Base-by-base conservation (phyloP, 2,797 vertebrate genomes). In the Alauda arvensis region DNA sequence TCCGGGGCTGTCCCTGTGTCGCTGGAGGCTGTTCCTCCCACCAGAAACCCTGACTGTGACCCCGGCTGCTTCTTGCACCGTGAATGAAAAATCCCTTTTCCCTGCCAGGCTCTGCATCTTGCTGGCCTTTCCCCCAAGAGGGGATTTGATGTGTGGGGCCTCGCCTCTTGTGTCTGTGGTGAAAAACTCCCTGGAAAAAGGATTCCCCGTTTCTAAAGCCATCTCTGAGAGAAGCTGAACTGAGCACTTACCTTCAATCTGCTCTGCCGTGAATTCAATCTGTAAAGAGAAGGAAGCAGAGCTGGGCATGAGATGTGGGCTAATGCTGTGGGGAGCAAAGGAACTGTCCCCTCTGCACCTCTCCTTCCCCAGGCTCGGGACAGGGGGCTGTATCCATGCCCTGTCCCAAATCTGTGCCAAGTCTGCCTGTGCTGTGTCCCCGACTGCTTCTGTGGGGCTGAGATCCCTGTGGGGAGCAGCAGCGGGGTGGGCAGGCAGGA, bases 211-310 rank as follows among this genome's bases (percentile, higher is more conserved):
- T 81, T 60, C 60, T 48, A 43, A 52, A 6, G n/a, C 43, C 46
- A 6, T 5, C 31, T 25, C 63, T 55, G 65, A 83, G 71, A 65
- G 34, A n/a, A 62, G 33, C n/a, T 9, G 31, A 39, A 13, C n/a
- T 45, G 57, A 18, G 71, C 40, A 2, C 92, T 85, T 86, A 96
- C 95, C 95, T 93, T 96, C 95, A 5, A 95, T 95, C 93, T 96
- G 95, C 66, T 96, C 95, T 2, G 83, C 28, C 0, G 55, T 85
- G 86, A 96, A 95, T 48, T 96, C 95, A 51, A 95, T 95, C 95
- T 95, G 85, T 49, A 3, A 37, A 74, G 86, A 79, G 76, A 78
- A 91, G 61, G 69, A 83, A 83, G 49, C 29, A 75, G 77, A 83
- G 34, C 26, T 1, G 1, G 57, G 39, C 4, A 1, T 88, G 40